These are phyloP conservation scores for Gymnogyps californianus DNA, from an alignment of 2,113 vertebrate species.

Conservation along the genomic window DNA sequence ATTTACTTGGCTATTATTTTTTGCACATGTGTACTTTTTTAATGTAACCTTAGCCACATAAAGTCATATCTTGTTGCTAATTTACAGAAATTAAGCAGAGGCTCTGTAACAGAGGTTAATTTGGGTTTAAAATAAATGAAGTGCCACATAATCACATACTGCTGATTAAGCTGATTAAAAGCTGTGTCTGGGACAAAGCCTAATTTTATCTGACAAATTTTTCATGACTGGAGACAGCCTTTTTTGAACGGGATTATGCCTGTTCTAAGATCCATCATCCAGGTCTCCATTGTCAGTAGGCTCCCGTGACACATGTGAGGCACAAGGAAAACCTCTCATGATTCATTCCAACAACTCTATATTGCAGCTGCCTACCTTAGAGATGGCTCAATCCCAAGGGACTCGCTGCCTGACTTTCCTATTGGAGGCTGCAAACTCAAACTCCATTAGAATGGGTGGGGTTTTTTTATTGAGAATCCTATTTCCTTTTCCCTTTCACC, in stretches of 20 bases:
- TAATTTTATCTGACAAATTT: background rate
- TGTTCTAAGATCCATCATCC: background rate
- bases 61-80: background rate
- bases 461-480: background rate
- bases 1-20: background rate
- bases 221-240: background rate
- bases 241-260: background rate
- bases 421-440: background rate
- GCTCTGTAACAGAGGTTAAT: conserved; percentile 1
- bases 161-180: conserved; percentile 3
- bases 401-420: background rate
- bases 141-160: background rate
- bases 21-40: background rate
- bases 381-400: background rate
- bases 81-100: background rate
- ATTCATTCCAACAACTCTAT: background rate
- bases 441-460: background rate
- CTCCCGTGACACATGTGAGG: background rate
- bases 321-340: background rate
- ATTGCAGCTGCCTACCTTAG: background rate
- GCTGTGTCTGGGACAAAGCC: background rate
- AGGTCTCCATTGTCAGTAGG: background rate
- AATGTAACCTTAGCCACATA: background rate
- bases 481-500: background rate
- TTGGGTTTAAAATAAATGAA: conserved; percentile 33